Conservation (phyloP, 2,113 vertebrate species). For the Thalassarche chlororhynchos region DNA sequence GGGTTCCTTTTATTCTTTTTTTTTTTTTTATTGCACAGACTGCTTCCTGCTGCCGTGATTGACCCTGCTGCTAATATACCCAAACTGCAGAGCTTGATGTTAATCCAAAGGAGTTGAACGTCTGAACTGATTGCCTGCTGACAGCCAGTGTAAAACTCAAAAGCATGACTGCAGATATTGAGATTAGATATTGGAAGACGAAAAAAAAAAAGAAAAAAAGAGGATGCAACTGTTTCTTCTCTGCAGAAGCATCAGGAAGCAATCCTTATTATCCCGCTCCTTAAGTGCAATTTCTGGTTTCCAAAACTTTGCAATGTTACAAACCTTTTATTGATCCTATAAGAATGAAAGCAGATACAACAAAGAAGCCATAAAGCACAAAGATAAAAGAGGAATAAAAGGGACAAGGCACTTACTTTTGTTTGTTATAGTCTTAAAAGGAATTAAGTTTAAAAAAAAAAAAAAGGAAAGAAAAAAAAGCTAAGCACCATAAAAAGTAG, state of each 20-base stretch:
- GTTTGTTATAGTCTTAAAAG: slow-evolving; percentile 36
- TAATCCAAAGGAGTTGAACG: slow-evolving; percentile 16
- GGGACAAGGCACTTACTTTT: slow-evolving; percentile 35
- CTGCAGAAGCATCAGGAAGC: not conserved
- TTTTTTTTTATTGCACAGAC: slow-evolving; percentile 6
- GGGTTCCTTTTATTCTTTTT: slow-evolving; percentile 23
- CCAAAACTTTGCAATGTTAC: slow-evolving; percentile 14
- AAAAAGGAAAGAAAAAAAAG: not conserved
- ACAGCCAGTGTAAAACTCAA: slow-evolving; percentile 39
- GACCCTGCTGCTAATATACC: slow-evolving; percentile 52
- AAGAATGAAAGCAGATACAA: slow-evolving; percentile 43
- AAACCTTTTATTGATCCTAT: slow-evolving; percentile 36
- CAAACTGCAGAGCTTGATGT: slow-evolving; percentile 20
- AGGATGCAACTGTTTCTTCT: not conserved
- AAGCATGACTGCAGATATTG: slow-evolving; percentile 33
- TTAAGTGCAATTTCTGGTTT: not conserved
- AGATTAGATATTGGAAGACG: slow-evolving; percentile 26
- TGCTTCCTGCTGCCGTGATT: slow-evolving; percentile 36
- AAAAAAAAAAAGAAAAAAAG: not conserved
- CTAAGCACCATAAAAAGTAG: not conserved
- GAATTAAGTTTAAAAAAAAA: not conserved
- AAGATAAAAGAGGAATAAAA: slow-evolving; percentile 58
- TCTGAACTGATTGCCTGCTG: slow-evolving; percentile 47
- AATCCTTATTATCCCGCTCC: not conserved
- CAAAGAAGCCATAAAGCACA: slow-evolving; percentile 2